Evolutionary conservation across 2,888 invertebrate genomes (phyloP).

Genomic region (Drosophila dives): DNA sequence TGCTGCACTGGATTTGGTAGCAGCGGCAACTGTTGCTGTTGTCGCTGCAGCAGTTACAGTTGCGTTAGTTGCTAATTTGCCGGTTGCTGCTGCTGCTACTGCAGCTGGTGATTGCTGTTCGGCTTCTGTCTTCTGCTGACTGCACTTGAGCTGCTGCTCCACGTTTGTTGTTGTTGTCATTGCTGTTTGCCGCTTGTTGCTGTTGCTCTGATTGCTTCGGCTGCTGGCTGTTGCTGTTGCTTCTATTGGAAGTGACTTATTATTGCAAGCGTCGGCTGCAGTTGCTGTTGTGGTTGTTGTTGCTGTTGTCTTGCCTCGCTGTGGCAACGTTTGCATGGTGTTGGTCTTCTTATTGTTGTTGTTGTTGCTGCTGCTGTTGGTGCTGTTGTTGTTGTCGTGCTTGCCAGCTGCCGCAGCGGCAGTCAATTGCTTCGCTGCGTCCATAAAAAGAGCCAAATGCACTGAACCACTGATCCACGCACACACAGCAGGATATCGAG

Average conservation of each 20-base stretch:
- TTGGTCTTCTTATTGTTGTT: slow-evolving; percentile 29
- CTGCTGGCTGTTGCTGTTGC: slow-evolving; percentile 23
- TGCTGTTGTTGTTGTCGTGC: slow-evolving; percentile 47
- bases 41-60: slow-evolving; percentile 28
- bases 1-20: slow-evolving; percentile 56
- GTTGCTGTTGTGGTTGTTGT: slow-evolving; percentile 30
- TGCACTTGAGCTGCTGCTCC: slow-evolving; percentile 41
- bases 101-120: slow-evolving; percentile 49
- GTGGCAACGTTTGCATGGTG: slow-evolving; percentile 36
- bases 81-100: slow-evolving; percentile 24
- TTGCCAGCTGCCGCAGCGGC: slow-evolving; percentile 57
- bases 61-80: slow-evolving; percentile 40
- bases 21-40: slow-evolving; percentile 22
- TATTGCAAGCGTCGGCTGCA: slow-evolving; percentile 13
- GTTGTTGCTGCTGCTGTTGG: slow-evolving; percentile 38
- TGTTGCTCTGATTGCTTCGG: slow-evolving; percentile 21
- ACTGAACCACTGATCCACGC: slow-evolving; percentile 68
- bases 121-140: slow-evolving; percentile 34
- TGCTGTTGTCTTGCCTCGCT: slow-evolving; percentile 25
- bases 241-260: slow-evolving; percentile 15
- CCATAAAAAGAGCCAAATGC: slow-evolving; percentile 68
- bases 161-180: slow-evolving; percentile 43
- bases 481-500: slow-evolving; percentile 76
- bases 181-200: slow-evolving; percentile 37
- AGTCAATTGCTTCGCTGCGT: slow-evolving; percentile 74